Percentiles rank a stretch among this genome's conserved stretches.
These are phyloP conservation scores for Phoxinus dragarum DNA, from an alignment of 2,797 vertebrate genomes.

Conservation along the genomic window DNA sequence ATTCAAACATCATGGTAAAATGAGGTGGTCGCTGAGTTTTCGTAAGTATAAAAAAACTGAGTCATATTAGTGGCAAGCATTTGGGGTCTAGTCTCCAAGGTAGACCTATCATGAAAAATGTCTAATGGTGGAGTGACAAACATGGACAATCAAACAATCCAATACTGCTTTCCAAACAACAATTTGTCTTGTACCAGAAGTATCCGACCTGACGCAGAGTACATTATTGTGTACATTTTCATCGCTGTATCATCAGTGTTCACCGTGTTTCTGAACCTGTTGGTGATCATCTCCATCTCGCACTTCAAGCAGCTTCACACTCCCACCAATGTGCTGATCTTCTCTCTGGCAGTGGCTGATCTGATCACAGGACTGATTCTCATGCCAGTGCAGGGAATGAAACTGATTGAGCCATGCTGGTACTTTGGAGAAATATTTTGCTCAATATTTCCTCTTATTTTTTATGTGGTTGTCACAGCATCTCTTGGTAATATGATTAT, in stretches of 20 bases:
- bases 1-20: neutral
- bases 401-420: conserved; percentile 79
- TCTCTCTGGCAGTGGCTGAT: conserved; percentile 74
- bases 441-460: conserved; percentile 70
- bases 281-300: conserved; percentile 77
- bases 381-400: conserved; percentile 76
- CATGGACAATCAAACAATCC: neutral
- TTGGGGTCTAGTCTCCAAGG: neutral
- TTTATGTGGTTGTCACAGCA: conserved; percentile 73
- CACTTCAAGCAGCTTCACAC: conserved; percentile 82
- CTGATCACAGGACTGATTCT: conserved; percentile 78
- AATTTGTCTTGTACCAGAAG: conserved; percentile 41
- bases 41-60: neutral
- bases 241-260: conserved; percentile 58
- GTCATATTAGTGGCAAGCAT: neutral
- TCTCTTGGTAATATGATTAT: conserved; percentile 81
- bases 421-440: conserved; percentile 76
- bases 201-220: neutral
- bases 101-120: neutral
- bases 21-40: no score
- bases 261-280: conserved; percentile 75
- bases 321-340: conserved; percentile 79
- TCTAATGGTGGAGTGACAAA: neutral
- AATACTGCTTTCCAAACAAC: conserved; percentile 47
- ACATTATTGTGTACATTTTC: conserved; percentile 50